Evolutionary conservation across 2,888 invertebrate genomes (phyloP).

Genomic region (Beris morrisii): DNA sequence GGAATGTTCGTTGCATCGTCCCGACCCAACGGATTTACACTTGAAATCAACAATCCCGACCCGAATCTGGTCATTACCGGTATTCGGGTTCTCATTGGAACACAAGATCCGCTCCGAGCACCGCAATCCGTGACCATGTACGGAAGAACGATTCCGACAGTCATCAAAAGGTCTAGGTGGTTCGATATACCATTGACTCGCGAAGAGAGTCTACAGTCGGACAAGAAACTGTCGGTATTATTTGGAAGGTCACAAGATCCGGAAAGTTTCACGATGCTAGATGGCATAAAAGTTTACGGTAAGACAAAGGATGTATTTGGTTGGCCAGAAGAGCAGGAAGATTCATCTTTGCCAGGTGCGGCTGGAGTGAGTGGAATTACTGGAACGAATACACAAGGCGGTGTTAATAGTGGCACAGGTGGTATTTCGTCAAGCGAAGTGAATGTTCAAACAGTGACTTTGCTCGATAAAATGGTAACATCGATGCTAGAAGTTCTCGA

Average conservation of each 20-base stretch:
- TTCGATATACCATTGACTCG: conserved; percentile 92
- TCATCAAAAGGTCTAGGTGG: conserved; percentile 82
- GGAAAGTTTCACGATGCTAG: conserved; percentile 87
- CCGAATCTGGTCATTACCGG: conserved; percentile 88
- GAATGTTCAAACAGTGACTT: conserved; percentile 48
- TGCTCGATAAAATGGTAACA: conserved; percentile 63
- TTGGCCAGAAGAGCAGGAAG: conserved; percentile 95
- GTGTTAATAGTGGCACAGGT: conserved; percentile 43
- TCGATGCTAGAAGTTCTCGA: conserved; percentile 74
- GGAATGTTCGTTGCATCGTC: conserved; percentile 94
- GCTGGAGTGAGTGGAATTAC: conserved; percentile 42
- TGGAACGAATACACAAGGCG: conserved; percentile 46
- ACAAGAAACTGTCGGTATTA: conserved; percentile 82
- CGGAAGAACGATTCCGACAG: conserved; percentile 72
- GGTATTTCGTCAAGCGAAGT: conserved; percentile 39
- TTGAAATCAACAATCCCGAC: conserved; percentile 87
- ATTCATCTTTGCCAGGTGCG: conserved; percentile 58
- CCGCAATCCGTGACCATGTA: conserved; percentile 50
- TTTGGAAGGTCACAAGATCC: conserved; percentile 87
- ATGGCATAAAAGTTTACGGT: conserved; percentile 92
- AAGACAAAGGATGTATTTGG: conserved; percentile 95
- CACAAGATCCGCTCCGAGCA: conserved; percentile 53
- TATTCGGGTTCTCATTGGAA: conserved; percentile 80
- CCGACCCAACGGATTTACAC: conserved; percentile 83
- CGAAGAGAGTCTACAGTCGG: conserved; percentile 90